Conservation (phyloP, 2,113 vertebrate species). For the Cololabis saira region DNA sequence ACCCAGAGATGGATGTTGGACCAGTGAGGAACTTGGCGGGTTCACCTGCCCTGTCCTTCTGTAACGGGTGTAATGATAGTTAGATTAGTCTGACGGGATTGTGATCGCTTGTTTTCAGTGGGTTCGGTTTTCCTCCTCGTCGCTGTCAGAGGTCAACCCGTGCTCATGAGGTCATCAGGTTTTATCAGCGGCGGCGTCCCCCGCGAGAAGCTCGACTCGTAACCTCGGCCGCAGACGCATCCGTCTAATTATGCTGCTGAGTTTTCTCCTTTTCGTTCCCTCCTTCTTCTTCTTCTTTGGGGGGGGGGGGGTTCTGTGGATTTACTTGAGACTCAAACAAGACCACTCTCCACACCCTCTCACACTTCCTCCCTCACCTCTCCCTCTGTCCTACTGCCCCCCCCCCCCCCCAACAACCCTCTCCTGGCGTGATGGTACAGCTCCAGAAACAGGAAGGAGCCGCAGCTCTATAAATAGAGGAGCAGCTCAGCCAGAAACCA, state of each 20-base stretch:
- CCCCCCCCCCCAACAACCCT: conserved; percentile 28
- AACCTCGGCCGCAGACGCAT: conserved; percentile 20
- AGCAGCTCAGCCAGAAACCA: conserved; percentile 74
- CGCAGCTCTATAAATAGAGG: conserved; percentile 79
- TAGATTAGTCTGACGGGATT: too few relatives aligned
- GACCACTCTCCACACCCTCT: conserved; percentile 69
- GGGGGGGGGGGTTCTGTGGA: conserved; percentile 74
- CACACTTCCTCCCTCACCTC: conserved; percentile 62
- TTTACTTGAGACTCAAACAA: conserved; percentile 76
- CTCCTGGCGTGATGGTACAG: conserved; percentile 73
- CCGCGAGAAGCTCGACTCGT: conserved; percentile 16
- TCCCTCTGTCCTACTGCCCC: neutral
- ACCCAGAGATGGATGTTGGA: too few relatives aligned
- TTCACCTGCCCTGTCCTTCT: too few relatives aligned
- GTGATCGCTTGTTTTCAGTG: too few relatives aligned
- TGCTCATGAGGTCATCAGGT: neutral
- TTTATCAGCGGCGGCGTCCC: conserved; percentile 8
- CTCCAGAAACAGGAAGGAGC: conserved; percentile 82
- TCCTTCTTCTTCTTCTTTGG: too few relatives aligned
- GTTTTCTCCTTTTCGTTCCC: conserved; percentile 10
- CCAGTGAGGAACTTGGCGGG: too few relatives aligned
- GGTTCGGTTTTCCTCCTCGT: too few relatives aligned
- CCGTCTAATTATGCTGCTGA: conserved; percentile 27
- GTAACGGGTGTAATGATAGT: too few relatives aligned
- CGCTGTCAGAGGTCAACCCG: too few relatives aligned